Evolutionary conservation across 1,140 invertebrate species (phyloP).

Genomic region (Hycleus cichorii): DNA sequence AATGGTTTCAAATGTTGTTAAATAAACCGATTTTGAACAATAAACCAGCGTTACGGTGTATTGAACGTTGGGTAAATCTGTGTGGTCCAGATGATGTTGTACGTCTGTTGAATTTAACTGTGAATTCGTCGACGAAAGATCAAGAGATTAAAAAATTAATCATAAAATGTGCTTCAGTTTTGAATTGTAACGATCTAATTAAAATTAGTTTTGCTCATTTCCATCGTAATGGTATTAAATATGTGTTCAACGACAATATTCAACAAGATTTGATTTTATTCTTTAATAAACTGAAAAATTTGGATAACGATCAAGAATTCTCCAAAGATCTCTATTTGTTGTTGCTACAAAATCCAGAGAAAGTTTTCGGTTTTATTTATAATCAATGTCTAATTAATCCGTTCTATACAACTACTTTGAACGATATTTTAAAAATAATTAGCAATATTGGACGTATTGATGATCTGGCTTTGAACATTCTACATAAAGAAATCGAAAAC

Average conservation of each 20-base stretch:
- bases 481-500: constrained; percentile 20
- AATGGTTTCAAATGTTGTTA: constrained; percentile 33
- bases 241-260: constrained; percentile 18
- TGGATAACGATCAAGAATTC: constrained; percentile 14
- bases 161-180: constrained; percentile 30
- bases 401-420: constrained; percentile 22
- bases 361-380: constrained; percentile 25
- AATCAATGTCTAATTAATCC: constrained; percentile 28
- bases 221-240: constrained; percentile 23
- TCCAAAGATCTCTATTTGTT: constrained; percentile 28
- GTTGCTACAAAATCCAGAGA: constrained; percentile 28
- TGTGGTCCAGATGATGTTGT: constrained; percentile 28
- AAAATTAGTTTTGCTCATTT: constrained; percentile 26
- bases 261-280: constrained; percentile 16
- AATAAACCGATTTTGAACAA: constrained; percentile 29
- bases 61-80: constrained; percentile 28
- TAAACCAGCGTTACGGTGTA: constrained; percentile 25
- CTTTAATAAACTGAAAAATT: constrained; percentile 31
- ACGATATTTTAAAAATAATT: constrained; percentile 15
- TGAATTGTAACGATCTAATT: constrained; percentile 21
- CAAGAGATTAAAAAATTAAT: constrained; percentile 21
- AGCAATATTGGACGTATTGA: constrained; percentile 28
- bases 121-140: constrained; percentile 8
- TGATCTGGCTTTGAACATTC: constrained; percentile 19
- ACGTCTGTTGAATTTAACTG: constrained; percentile 19